Percentiles rank a stretch among this genome's conserved stretches.
These are phyloP conservation scores for Leiothrix lutea DNA, from an alignment of 2,113 vertebrate genomes.

Conservation along the genomic window DNA sequence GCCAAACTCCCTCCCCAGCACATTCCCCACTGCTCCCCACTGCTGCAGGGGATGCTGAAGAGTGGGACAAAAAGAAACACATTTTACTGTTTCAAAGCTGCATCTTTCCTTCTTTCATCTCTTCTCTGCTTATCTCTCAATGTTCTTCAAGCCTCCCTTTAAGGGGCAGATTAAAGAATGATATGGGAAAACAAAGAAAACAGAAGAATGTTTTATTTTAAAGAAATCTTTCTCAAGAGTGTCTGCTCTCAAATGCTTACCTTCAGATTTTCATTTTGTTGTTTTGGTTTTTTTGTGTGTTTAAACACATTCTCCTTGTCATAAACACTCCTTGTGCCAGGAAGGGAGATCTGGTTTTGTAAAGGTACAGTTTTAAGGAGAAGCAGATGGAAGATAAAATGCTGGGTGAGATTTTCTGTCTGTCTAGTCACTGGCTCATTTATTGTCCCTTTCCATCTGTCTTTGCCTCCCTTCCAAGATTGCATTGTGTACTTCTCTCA, in stretches of 20 bases:
- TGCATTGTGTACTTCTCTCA: neutral
- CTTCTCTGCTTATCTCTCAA: neutral
- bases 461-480: slow-evolving; percentile 14
- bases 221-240: neutral
- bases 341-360: neutral
- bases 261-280: neutral
- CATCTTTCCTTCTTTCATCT: neutral
- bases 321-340: neutral
- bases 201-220: neutral
- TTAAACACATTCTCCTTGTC: neutral
- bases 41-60: neutral
- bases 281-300: neutral
- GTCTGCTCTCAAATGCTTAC: neutral
- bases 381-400: slow-evolving; percentile 10
- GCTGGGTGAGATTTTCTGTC: slow-evolving; percentile 9
- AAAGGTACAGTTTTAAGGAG: neutral
- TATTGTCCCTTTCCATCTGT: slow-evolving; percentile 24
- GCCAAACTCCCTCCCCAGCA: neutral
- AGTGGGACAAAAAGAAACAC: neutral
- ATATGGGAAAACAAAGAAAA: neutral
- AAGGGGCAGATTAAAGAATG: slow-evolving; percentile 13
- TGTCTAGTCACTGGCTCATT: neutral
- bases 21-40: neutral
- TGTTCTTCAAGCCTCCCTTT: neutral
- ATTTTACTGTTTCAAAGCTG: neutral